These are phyloP conservation scores for Bilobella aurantiaca DNA, from an alignment of 1,140 invertebrate genomes.

Conservation along the genomic window DNA sequence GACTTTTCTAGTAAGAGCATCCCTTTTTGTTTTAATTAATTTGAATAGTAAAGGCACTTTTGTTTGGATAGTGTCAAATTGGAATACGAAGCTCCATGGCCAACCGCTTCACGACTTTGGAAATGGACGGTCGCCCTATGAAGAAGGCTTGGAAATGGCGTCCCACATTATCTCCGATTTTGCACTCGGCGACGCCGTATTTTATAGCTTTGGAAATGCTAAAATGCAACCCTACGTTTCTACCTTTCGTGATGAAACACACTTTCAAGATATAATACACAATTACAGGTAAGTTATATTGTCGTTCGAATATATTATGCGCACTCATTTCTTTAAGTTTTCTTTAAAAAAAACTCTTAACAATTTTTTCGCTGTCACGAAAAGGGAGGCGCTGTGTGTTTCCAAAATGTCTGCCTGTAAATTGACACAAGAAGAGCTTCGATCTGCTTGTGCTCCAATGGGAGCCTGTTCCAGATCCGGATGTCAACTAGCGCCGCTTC, in stretches of 20 bases:
- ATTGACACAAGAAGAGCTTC: slow-evolving; percentile 5
- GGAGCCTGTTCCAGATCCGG: background rate
- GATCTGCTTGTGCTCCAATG: background rate
- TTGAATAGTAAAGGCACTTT: background rate
- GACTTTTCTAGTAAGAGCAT: slow-evolving; percentile 12
- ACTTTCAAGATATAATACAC: slow-evolving; percentile 11
- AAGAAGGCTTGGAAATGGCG: slow-evolving; percentile 15
- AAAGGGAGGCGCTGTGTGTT: slow-evolving; percentile 18
- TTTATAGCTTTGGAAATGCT: slow-evolving; percentile 19
- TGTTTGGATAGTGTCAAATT: slow-evolving; percentile 14
- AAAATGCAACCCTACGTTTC: slow-evolving; percentile 13
- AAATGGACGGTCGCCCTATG: slow-evolving; percentile 6
- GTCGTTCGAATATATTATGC: background rate
- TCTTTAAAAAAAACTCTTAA: too few species aligned
- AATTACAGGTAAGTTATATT: slow-evolving; percentile 22
- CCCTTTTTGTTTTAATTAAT: background rate
- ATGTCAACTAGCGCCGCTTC: slow-evolving; percentile 10
- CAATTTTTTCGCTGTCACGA: too few species aligned
- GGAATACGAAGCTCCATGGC: slow-evolving; percentile 4
- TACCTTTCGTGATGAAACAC: slow-evolving; percentile 19
- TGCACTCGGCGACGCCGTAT: slow-evolving; percentile 12
- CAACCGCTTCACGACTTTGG: slow-evolving; percentile 8
- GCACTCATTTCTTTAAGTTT: too few species aligned
- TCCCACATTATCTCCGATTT: slow-evolving; percentile 7
- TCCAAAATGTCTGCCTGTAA: slow-evolving; percentile 11